Conservation (phyloP, 2,888 invertebrate species). For the Pseudococcus longispinus region DNA sequence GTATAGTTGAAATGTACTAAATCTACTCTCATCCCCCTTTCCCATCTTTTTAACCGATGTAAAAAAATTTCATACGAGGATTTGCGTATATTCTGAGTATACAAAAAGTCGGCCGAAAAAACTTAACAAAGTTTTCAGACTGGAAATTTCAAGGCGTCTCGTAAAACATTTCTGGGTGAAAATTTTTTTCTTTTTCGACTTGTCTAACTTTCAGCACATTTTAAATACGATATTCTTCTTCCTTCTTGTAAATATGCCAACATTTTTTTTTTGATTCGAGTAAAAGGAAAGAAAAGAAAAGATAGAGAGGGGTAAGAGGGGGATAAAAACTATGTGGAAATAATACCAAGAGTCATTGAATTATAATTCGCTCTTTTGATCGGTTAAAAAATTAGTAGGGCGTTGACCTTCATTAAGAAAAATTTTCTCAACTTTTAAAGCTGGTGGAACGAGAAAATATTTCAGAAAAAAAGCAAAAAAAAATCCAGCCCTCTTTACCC, state of each 20-base stretch:
- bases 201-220: background rate
- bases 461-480: background rate
- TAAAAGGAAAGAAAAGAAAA: background rate
- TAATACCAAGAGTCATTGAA: background rate
- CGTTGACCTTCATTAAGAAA: too few relatives aligned
- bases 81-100: background rate
- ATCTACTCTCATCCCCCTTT: background rate
- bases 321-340: background rate
- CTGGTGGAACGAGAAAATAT: background rate
- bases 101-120: background rate
- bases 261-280: background rate
- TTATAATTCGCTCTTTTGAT: background rate
- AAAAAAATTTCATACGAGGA: background rate
- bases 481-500: too few relatives aligned
- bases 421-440: background rate
- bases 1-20: background rate
- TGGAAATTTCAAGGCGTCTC: background rate
- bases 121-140: background rate
- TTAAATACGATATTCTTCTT: background rate
- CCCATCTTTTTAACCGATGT: background rate
- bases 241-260: background rate
- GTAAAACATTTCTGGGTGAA: background rate
- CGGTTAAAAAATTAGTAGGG: background rate
- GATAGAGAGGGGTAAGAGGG: background rate
- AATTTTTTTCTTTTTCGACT: background rate